Evolutionary conservation across 35 echinoderm and acorn worm genomes (phyloP).

Genomic region (Lytechinus variegatus): DNA sequence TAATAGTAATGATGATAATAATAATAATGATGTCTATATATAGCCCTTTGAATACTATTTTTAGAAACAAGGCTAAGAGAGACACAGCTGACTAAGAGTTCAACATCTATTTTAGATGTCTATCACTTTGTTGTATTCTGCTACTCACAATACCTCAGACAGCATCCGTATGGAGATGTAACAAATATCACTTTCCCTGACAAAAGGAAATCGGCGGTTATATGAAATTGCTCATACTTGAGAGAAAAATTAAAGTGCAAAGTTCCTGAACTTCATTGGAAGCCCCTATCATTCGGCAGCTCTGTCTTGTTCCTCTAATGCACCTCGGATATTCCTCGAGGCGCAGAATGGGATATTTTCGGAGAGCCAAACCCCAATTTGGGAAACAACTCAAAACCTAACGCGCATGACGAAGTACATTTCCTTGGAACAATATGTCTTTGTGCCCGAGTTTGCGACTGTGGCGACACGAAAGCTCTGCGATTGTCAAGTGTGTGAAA

Average conservation of each 20-base stretch:
- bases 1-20: no score
- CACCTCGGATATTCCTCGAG: slow-evolving; percentile 7
- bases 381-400: background rate
- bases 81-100: background rate
- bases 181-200: background rate
- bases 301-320: background rate
- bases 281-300: background rate
- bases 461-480: background rate
- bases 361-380: background rate
- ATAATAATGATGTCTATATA: background rate
- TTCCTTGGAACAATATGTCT: background rate
- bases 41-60: background rate
- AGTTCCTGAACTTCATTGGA: background rate
- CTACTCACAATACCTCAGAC: background rate
- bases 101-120: background rate
- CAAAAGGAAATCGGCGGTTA: background rate
- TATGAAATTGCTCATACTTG: slow-evolving; percentile 3
- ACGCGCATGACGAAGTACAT: slow-evolving; percentile 1
- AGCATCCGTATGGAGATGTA: background rate
- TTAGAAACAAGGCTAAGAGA: background rate
- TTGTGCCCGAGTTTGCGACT: background rate
- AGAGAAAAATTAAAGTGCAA: background rate
- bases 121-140: background rate
- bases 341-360: background rate
- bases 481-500: background rate